Percentiles rank a stretch among this genome's conserved stretches.
phyloP scores from a whole-genome alignment of 92 coral and sea anemone species.

The Umimayanthus kanabou region DNA sequence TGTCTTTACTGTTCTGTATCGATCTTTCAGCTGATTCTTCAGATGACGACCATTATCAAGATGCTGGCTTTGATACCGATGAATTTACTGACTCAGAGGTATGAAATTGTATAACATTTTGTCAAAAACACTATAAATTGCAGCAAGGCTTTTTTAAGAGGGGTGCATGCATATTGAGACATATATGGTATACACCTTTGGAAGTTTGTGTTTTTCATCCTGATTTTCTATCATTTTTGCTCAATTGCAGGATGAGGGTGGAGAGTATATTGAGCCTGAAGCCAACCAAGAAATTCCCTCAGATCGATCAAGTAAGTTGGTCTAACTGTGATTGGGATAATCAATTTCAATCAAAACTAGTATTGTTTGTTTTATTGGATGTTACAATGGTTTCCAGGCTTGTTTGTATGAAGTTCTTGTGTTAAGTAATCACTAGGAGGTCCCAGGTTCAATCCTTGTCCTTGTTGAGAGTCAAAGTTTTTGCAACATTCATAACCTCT shows the following conservation, averaged over 20 bases:
- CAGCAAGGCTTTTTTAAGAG: too few species aligned
- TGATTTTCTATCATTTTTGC: too few species aligned
- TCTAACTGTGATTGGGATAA: neutral
- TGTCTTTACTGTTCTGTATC: neutral
- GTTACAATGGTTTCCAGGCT: neutral
- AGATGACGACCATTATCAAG: conserved; percentile 31
- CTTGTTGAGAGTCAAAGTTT: too few species aligned
- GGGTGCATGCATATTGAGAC: too few species aligned
- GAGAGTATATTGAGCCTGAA: conserved; percentile 27
- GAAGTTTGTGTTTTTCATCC: too few species aligned
- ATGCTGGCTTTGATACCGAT: conserved; percentile 31
- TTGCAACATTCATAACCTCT: too few species aligned
- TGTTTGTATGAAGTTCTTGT: too few species aligned
- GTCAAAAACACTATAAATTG: too few species aligned
- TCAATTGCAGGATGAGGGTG: neutral
- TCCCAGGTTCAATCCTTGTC: too few species aligned
- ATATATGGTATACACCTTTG: too few species aligned
- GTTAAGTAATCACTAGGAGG: too few species aligned
- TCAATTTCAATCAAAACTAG: neutral
- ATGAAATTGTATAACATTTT: neutral
- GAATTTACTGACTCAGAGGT: conserved; percentile 24
- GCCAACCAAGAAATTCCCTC: neutral
- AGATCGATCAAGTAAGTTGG: conserved; percentile 1
- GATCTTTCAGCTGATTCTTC: conserved; percentile 17
- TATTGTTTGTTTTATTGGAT: neutral